phyloP scores from a whole-genome alignment of 2,113 vertebrate genomes.

The Nothoprocta pentlandii region DNA sequence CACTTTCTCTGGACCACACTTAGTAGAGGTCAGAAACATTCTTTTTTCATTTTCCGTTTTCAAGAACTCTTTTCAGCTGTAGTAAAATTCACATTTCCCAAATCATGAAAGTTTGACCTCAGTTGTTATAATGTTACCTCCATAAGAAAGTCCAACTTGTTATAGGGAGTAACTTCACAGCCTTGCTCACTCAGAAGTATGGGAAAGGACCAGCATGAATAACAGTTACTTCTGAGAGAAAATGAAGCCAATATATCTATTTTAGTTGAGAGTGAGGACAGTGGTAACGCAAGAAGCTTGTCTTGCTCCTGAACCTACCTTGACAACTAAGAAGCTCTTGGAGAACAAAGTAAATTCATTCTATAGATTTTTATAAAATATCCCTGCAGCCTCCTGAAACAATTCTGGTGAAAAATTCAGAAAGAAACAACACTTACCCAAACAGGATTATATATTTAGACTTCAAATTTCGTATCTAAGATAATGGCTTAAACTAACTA shows the following conservation, averaged over 20 bases:
- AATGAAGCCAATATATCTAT: neutral
- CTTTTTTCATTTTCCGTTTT: neutral
- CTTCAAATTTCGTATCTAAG: neutral
- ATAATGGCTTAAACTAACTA: neutral
- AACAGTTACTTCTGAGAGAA: neutral
- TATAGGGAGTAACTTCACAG: neutral
- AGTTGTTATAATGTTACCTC: neutral
- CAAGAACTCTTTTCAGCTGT: neutral
- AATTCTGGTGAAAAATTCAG: neutral
- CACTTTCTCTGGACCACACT: neutral
- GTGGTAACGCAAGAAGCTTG: neutral
- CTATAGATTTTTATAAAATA: neutral
- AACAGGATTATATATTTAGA: neutral
- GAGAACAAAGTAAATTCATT: neutral
- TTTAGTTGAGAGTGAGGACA: neutral
- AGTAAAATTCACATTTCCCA: neutral
- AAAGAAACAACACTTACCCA: neutral
- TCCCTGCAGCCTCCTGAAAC: neutral
- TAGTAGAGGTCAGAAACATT: neutral
- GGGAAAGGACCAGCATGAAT: neutral
- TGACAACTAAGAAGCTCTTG: neutral
- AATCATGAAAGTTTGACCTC: neutral
- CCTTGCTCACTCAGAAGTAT: neutral
- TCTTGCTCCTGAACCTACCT: neutral
- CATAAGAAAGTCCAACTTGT: neutral